Evolutionary conservation across 2,888 invertebrate genomes (phyloP), one percentile per base, ranked within the genome.

Genomic region (Tupiocoris notatus): DNA sequence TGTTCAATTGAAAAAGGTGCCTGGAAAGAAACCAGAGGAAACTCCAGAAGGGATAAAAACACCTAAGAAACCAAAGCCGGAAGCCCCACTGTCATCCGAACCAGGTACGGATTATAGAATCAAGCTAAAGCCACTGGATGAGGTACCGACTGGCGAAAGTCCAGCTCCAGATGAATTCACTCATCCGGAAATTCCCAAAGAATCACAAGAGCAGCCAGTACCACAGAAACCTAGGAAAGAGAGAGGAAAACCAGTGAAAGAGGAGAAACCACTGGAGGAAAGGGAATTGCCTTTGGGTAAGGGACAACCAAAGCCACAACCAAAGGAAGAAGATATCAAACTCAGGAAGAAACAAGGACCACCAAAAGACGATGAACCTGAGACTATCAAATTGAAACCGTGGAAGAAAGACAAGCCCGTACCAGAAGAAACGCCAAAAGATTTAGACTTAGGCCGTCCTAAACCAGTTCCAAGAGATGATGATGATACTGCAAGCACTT

Each of bases 1-100:
- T 57, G 83, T 88, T 0, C 86, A 84, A 64, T 82, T 88, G n/a
- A 88, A 87, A 81, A 88, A 87, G 81, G 84, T 86, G 67, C 87
- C 87, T 0, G 81, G 84, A 62, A 87, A 87, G 78, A 59, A 79
- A 21, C 70, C 76, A 1, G 81, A 82, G 23, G 83, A 82, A 76
- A 85, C 84, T 75, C 82, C 83, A 75, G 81, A 82, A 62, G 82
- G 82, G 68, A 82, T 78, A 25, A 77, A 75, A 9, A 82, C 22
- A 78, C 82, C 79, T 7, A 75, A 79, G 21, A 80, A 81, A 66
- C 79, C 79, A 1, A 76, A 79, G 24, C 77, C 79, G 81, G 71
- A 83, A 82, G 79, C 82, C 81, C 76, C 81, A 82, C 17, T 83
- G 80, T 77, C 80, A 81, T 9, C 73, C 39, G 71, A 80, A 0